These are phyloP conservation scores for Sebastes goodei DNA, from an alignment of 2,797 vertebrate species.

Conservation along the genomic window DNA sequence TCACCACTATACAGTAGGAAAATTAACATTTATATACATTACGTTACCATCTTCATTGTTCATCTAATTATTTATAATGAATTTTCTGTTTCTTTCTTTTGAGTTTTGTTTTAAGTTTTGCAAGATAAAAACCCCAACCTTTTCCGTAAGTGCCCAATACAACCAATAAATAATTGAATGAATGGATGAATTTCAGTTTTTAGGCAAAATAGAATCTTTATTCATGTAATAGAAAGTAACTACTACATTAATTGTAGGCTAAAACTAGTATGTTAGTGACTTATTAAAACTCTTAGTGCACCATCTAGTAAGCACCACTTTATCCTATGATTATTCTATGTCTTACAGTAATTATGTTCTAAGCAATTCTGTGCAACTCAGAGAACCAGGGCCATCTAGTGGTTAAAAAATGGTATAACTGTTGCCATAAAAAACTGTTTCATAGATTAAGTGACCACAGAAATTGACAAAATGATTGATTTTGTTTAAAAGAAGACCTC, in stretches of 20 bases:
- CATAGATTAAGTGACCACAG: conserved; percentile 22
- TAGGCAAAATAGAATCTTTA: background rate
- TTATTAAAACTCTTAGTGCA: background rate
- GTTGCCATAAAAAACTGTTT: conserved; percentile 3
- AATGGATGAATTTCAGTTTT: background rate
- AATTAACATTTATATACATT: background rate
- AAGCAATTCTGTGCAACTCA: background rate
- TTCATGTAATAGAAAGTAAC: background rate
- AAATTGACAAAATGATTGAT: conserved; percentile 64
- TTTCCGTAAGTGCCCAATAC: background rate
- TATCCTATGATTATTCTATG: background rate
- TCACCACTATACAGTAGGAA: background rate
- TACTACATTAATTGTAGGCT: background rate
- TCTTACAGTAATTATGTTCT: background rate
- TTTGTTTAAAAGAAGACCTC: conserved; percentile 3
- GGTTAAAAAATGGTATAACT: background rate
- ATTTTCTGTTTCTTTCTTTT: background rate
- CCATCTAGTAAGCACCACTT: background rate
- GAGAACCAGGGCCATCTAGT: conserved; percentile 52
- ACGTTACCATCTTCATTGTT: background rate
- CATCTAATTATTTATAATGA: background rate
- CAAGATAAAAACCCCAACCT: background rate
- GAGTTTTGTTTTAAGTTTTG: background rate
- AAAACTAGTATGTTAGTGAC: background rate
- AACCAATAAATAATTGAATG: background rate